Evolutionary conservation across 2,797 vertebrate species (phyloP).

Genomic region (Crenuchus spilurus): DNA sequence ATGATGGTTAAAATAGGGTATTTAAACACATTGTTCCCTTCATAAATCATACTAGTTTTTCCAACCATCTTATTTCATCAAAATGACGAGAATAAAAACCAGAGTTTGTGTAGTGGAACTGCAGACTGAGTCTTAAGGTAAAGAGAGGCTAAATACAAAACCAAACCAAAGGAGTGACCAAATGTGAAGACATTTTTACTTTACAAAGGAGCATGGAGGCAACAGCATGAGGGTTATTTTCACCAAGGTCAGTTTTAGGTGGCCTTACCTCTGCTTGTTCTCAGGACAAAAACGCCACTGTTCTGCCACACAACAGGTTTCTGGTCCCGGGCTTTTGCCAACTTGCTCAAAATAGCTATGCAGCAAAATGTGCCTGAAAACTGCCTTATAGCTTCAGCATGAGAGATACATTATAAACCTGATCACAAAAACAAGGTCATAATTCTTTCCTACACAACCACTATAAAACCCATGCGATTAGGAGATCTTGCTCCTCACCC

Average conservation of each 20-base stretch:
- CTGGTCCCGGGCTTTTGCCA: slow-evolving; percentile 3
- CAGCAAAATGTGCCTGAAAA: background rate
- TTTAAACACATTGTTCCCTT: no score
- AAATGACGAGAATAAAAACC: no score
- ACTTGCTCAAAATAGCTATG: slow-evolving; percentile 14
- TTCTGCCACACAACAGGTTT: slow-evolving; percentile 21
- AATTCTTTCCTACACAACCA: background rate
- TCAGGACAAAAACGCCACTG: slow-evolving; percentile 50
- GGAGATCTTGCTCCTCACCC: no score
- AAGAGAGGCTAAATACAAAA: slow-evolving; percentile 9
- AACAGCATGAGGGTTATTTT: slow-evolving; percentile 27
- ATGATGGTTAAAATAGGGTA: no score
- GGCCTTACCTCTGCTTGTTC: slow-evolving; percentile 27
- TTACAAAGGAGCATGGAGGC: slow-evolving; percentile 34
- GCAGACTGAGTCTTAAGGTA: no score
- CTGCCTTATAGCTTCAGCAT: background rate
- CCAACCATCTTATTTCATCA: no score
- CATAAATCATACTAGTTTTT: no score
- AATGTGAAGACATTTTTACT: slow-evolving; percentile 21
- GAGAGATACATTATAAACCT: background rate
- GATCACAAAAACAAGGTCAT: no score
- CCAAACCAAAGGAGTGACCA: slow-evolving; percentile 39
- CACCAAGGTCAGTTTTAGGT: slow-evolving; percentile 47
- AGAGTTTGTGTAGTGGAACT: no score
- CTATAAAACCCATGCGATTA: background rate